These are phyloP conservation scores for Ptychodera flava DNA, from an alignment of 35 echinoderm and acorn worm species.

Conservation along the genomic window DNA sequence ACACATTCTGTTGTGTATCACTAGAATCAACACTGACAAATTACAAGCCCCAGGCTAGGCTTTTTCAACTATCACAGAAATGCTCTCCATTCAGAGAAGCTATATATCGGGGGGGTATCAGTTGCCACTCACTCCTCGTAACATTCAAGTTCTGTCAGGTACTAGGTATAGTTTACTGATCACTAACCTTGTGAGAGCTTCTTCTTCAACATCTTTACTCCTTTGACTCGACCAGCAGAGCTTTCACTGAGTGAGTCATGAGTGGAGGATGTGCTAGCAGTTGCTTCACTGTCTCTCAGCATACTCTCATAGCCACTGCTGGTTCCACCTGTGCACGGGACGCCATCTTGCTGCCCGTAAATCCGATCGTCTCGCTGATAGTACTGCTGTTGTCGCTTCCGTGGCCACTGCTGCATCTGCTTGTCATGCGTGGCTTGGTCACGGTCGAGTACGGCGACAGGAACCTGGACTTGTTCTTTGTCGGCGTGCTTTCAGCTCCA, in stretches of 20 bases:
- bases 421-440: conserved; percentile 62
- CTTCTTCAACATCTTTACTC: conserved; percentile 68
- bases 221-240: conserved; percentile 73
- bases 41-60: too few species aligned
- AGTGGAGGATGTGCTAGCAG: conserved; percentile 70
- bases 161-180: too few species aligned
- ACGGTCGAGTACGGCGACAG: conserved; percentile 96
- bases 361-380: conserved; percentile 65
- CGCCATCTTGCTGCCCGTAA: conserved; percentile 35
- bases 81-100: too few species aligned
- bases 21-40: too few species aligned
- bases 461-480: conserved; percentile 48
- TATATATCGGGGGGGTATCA: too few species aligned
- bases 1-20: too few species aligned
- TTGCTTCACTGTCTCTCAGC: conserved; percentile 82
- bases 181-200: conserved; percentile 51
- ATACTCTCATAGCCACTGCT: conserved; percentile 99
- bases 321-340: conserved; percentile 44
- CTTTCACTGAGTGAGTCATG: conserved; percentile 93
- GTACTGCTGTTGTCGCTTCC: conserved; percentile 98
- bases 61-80: too few species aligned
- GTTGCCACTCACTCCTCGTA: too few species aligned
- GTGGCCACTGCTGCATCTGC: conserved; percentile 87
- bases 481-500: conserved; percentile 75
- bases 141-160: too few species aligned